Conservation (phyloP, 1,140 invertebrate species). For the Steinernema khuongi region DNA sequence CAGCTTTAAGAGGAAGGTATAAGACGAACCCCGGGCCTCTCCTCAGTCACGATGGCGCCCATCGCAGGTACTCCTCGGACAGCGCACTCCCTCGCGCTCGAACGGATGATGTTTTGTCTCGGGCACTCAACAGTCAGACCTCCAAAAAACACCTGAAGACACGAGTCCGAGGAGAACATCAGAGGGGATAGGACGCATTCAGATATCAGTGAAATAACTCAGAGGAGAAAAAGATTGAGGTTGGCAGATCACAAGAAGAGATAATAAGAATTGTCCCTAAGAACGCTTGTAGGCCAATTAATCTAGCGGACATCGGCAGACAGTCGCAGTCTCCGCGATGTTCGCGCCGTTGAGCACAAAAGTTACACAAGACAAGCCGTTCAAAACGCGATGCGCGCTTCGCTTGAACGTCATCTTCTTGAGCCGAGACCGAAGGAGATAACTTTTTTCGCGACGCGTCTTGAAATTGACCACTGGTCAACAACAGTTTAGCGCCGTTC, state of each 20-base stretch:
- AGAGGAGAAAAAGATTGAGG: not conserved
- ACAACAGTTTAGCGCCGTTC: too few species aligned
- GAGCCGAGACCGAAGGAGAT: not conserved
- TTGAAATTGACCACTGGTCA: not conserved
- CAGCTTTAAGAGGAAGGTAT: not conserved
- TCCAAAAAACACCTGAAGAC: slow-evolving; percentile 9
- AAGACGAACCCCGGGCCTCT: not conserved
- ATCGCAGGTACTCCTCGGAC: not conserved
- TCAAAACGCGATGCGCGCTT: not conserved
- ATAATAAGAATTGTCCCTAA: not conserved
- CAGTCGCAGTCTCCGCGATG: not conserved
- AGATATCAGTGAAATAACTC: not conserved
- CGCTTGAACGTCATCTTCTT: not conserved
- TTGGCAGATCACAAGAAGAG: not conserved
- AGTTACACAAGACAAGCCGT: slow-evolving; percentile 4
- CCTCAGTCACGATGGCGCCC: slow-evolving; percentile 2
- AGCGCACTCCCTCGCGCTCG: not conserved
- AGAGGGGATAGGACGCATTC: not conserved
- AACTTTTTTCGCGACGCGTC: not conserved
- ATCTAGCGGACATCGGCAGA: not conserved
- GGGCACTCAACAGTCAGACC: not conserved
- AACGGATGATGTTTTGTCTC: not conserved
- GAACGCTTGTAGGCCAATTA: slow-evolving; percentile 15
- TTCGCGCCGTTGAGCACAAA: not conserved
- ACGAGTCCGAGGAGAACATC: not conserved